These are phyloP conservation scores for Nettapus auritus DNA, from an alignment of 2,113 vertebrate species.

Conservation along the genomic window DNA sequence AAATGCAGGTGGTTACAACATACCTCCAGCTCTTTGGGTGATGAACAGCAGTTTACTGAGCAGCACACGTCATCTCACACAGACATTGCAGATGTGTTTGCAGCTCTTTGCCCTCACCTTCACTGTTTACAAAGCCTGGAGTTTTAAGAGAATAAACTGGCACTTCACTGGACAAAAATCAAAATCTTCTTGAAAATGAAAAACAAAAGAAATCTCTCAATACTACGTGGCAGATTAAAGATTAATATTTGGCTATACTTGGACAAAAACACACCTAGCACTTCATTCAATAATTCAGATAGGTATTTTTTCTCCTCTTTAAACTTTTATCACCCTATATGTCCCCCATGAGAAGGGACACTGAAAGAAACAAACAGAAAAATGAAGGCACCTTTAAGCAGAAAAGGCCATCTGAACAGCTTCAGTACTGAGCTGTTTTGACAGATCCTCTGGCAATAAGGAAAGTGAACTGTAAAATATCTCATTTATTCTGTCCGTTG, in stretches of 20 bases:
- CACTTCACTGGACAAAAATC: not conserved
- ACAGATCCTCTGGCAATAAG: not conserved
- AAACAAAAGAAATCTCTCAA: not conserved
- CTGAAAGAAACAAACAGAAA: not conserved
- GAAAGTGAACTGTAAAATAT: not conserved
- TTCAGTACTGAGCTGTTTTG: not conserved
- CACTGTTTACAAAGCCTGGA: not conserved
- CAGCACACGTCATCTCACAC: not conserved
- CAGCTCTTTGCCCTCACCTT: not conserved
- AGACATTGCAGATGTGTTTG: not conserved
- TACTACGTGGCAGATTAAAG: not conserved
- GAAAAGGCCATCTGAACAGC: not conserved
- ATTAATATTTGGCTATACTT: not conserved
- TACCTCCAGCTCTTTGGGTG: not conserved
- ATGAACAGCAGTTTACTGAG: not conserved
- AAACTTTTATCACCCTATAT: not conserved
- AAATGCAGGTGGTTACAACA: not conserved
- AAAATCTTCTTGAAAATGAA: not conserved
- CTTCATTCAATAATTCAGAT: not conserved
- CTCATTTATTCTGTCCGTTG: not conserved
- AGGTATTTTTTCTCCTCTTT: not conserved
- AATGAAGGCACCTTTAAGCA: not conserved
- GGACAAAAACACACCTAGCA: not conserved
- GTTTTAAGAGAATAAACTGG: not conserved
- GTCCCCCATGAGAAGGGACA: not conserved